A percentile compares a stretch with the other conserved stretches of the same genome.
These are phyloP conservation scores for Cyclophora albipunctata DNA, from an alignment of 2,888 invertebrate genomes.

Conservation along the genomic window DNA sequence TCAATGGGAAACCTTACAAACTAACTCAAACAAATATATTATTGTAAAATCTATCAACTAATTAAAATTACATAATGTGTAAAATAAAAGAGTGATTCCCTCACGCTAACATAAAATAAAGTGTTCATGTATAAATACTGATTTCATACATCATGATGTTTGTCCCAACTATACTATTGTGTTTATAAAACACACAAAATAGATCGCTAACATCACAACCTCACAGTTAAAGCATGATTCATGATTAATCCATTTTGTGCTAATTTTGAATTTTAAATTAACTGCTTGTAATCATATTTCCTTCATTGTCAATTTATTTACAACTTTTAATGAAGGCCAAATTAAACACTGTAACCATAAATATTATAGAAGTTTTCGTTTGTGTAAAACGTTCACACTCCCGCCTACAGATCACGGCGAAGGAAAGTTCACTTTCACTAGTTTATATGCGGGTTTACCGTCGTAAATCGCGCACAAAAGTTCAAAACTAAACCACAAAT, in stretches of 20 bases:
- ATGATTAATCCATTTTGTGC: constrained; percentile 43
- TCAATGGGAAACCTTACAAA: not conserved
- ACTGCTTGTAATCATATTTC: constrained; percentile 7
- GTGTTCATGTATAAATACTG: constrained; percentile 1
- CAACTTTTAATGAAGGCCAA: not conserved
- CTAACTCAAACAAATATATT: too few species aligned
- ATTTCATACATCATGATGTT: too few species aligned
- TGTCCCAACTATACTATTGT: not conserved
- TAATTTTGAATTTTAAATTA: constrained; percentile 12
- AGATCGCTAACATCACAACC: constrained; percentile 54
- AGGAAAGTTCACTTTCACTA: too few species aligned
- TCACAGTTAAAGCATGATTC: constrained; percentile 41
- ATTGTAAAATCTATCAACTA: not conserved
- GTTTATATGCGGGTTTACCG: too few species aligned
- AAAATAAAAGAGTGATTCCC: not conserved
- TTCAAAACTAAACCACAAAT: not conserved
- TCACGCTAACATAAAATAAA: too few species aligned
- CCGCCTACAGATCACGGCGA: too few species aligned
- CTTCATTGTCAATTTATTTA: constrained; percentile 17
- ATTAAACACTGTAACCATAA: too few species aligned
- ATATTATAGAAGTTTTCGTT: too few species aligned
- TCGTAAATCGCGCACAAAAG: too few species aligned
- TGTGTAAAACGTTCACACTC: too few species aligned
- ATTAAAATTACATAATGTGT: not conserved
- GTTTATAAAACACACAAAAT: constrained; percentile 24